A percentile compares a stretch with the other conserved stretches of the same genome.
Evolutionary conservation across 1,140 invertebrate genomes (phyloP).

Genomic region (Eurosta solidaginis): DNA sequence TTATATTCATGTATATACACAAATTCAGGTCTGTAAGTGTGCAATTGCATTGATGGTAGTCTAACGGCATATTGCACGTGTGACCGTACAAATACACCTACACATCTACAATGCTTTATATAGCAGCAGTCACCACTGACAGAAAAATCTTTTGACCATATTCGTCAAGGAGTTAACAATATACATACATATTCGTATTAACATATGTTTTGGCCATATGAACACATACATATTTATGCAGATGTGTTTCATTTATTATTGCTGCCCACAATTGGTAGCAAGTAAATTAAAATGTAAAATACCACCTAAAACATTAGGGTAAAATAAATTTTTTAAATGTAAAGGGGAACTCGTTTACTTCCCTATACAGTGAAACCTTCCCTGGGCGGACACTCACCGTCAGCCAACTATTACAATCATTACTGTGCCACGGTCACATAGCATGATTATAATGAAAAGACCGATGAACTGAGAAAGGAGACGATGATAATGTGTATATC

Average conservation of each 20-base stretch:
- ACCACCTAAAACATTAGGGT: neutral
- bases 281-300: conserved; percentile 9
- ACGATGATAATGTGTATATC: too few relatives aligned
- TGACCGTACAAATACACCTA: neutral
- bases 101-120: neutral
- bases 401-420: too few relatives aligned
- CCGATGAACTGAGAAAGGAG: too few relatives aligned
- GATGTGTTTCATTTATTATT: neutral
- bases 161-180: neutral
- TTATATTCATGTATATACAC: too few relatives aligned
- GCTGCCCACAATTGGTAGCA: neutral
- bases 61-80: conserved; percentile 11
- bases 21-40: conserved; percentile 13
- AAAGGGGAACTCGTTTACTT: too few relatives aligned
- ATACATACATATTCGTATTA: too few relatives aligned
- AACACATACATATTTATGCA: neutral
- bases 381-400: too few relatives aligned
- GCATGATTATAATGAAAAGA: too few relatives aligned
- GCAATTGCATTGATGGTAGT: neutral
- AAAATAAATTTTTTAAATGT: neutral
- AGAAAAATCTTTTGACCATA: neutral
- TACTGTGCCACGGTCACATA: too few relatives aligned
- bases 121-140: neutral
- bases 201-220: too few relatives aligned
- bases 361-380: too few relatives aligned